Percentiles rank a stretch among this genome's conserved stretches.
Evolutionary conservation across 2,888 invertebrate species (phyloP).

Genomic region (Calameuta filiformis): DNA sequence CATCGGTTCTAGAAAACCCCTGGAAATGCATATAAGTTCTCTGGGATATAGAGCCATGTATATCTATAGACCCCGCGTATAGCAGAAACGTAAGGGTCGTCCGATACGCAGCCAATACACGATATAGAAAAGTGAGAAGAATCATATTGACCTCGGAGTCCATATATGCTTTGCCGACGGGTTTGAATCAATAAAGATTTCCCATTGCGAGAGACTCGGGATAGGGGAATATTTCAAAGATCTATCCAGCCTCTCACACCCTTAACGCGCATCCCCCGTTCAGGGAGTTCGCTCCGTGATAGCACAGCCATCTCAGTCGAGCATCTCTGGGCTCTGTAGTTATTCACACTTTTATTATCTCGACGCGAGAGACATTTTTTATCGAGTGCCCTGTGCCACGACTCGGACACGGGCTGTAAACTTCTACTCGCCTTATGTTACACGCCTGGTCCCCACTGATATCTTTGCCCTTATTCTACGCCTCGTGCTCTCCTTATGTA

Average conservation of each 20-base stretch:
- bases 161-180: constrained; percentile 48
- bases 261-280: constrained; percentile 14
- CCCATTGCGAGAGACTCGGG: constrained; percentile 49
- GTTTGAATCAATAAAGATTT: constrained; percentile 64
- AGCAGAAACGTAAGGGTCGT: background rate
- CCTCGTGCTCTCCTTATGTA: background rate
- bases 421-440: constrained; percentile 37
- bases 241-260: constrained; percentile 38
- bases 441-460: constrained; percentile 20
- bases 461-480: constrained; percentile 5
- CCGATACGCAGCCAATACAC: background rate
- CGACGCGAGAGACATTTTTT: constrained; percentile 56
- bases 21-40: background rate
- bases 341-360: constrained; percentile 63
- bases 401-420: constrained; percentile 54
- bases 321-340: constrained; percentile 27
- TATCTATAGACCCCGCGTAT: background rate
- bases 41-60: background rate
- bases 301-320: background rate
- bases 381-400: constrained; percentile 46
- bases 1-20: background rate
- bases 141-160: constrained; percentile 57
- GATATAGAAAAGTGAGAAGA: constrained; percentile 29
- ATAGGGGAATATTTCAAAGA: constrained; percentile 59
- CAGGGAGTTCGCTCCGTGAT: background rate